These are phyloP conservation scores for Polia nebulosa DNA, from an alignment of 2,888 invertebrate species.

Conservation along the genomic window DNA sequence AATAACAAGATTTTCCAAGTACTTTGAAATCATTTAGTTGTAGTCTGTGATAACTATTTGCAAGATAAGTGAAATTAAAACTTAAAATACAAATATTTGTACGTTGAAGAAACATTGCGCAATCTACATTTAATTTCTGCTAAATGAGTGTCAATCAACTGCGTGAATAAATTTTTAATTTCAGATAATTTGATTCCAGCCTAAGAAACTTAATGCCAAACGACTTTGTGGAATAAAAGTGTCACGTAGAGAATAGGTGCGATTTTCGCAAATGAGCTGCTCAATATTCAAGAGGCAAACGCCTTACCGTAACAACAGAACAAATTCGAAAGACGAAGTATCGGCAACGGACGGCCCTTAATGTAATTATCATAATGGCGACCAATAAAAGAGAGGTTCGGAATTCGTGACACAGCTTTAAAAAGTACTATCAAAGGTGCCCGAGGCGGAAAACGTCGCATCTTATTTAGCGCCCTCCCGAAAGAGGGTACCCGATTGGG, in stretches of 20 bases:
- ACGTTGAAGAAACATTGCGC: slow-evolving; percentile 36
- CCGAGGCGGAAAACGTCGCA: slow-evolving; percentile 89
- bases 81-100: slow-evolving; percentile 52
- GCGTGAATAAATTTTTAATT: slow-evolving; percentile 76
- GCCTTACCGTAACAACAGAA: slow-evolving; percentile 88
- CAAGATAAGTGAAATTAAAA: slow-evolving; percentile 45
- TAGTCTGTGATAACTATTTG: slow-evolving; percentile 35
- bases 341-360: slow-evolving; percentile 87
- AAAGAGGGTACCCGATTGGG: slow-evolving; percentile 81
- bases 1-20: slow-evolving; percentile 49
- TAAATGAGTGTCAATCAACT: slow-evolving; percentile 64
- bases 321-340: slow-evolving; percentile 90
- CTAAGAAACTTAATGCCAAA: slow-evolving; percentile 69
- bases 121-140: slow-evolving; percentile 48
- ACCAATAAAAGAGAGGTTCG: slow-evolving; percentile 90
- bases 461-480: slow-evolving; percentile 88
- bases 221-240: slow-evolving; percentile 79
- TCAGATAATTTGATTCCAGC: slow-evolving; percentile 73
- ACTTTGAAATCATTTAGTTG: slow-evolving; percentile 48
- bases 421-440: slow-evolving; percentile 90
- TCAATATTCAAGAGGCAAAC: slow-evolving; percentile 89
- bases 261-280: slow-evolving; percentile 88
- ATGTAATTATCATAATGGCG: slow-evolving; percentile 90
- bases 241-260: slow-evolving; percentile 89
- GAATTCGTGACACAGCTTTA: slow-evolving; percentile 89